Evolutionary conservation across 2,888 invertebrate species (phyloP).

Genomic region (Drosophila nr. perissopoda): DNA sequence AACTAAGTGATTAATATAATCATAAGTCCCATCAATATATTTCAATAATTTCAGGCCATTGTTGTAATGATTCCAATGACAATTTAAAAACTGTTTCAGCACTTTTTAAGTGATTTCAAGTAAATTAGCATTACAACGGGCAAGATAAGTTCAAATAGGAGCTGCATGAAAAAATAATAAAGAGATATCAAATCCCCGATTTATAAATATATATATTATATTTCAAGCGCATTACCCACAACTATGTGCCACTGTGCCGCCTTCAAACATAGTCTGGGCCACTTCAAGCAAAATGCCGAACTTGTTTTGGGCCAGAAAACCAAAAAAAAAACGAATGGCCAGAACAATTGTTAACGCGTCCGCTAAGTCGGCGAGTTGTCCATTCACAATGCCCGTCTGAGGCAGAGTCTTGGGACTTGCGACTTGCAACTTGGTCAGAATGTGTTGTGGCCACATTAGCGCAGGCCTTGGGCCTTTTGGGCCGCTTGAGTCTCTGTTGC

Average conservation of each 20-base stretch:
- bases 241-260: slow-evolving; percentile 30
- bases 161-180: background rate
- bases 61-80: background rate
- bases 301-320: slow-evolving; percentile 62
- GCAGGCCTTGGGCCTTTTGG: slow-evolving; percentile 29
- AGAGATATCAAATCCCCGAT: background rate
- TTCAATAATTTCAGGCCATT: background rate
- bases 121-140: background rate
- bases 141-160: background rate
- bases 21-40: background rate
- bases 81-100: background rate
- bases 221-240: background rate
- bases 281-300: slow-evolving; percentile 73
- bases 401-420: slow-evolving; percentile 1
- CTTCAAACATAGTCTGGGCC: slow-evolving; percentile 34
- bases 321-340: slow-evolving; percentile 51
- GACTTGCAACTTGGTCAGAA: slow-evolving; percentile 29
- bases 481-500: slow-evolving; percentile 22
- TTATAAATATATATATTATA: background rate
- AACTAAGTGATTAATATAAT: background rate
- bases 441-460: slow-evolving; percentile 49
- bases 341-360: slow-evolving; percentile 80
- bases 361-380: slow-evolving; percentile 60
- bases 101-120: background rate
- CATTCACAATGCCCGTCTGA: slow-evolving; percentile 64